Conservation (phyloP, 2,797 vertebrate species). For the Coregonus sp. region DNA sequence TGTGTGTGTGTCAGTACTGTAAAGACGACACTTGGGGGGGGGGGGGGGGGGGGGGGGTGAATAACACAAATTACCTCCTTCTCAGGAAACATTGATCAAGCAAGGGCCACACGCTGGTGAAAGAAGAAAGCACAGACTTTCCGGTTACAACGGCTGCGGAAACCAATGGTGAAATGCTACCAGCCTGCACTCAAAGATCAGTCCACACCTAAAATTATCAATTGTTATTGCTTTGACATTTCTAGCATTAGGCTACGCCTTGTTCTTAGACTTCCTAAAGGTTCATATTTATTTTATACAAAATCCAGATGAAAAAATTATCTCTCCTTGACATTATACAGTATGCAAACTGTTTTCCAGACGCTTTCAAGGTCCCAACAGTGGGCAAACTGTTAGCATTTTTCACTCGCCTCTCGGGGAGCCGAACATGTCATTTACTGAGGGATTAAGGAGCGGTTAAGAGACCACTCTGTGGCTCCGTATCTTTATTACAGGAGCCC, state of each 20-base stretch:
- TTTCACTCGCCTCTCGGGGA: slow-evolving; percentile 53
- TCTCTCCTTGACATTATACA: slow-evolving; percentile 15
- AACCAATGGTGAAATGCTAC: not conserved
- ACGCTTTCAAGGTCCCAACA: slow-evolving; percentile 38
- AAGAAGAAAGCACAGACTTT: slow-evolving; percentile 48
- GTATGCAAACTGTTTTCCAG: slow-evolving; percentile 15
- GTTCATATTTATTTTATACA: not conserved
- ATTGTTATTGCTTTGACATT: not conserved
- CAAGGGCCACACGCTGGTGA: slow-evolving; percentile 47
- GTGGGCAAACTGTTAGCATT: slow-evolving; percentile 47
- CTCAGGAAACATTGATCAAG: slow-evolving; percentile 52
- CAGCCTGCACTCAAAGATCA: not conserved
- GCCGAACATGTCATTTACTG: slow-evolving; percentile 51
- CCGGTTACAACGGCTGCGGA: slow-evolving; percentile 11
- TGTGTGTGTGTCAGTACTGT: not conserved
- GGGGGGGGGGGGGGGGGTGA: not conserved
- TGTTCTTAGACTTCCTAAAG: not conserved
- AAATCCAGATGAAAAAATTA: not conserved
- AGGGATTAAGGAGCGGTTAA: slow-evolving; percentile 68
- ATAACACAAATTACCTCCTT: slow-evolving; percentile 8
- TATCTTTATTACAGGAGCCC: slow-evolving; percentile 63
- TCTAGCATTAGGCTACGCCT: not conserved
- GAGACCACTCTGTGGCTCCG: slow-evolving; percentile 46
- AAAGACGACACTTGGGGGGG: slow-evolving; percentile 27
- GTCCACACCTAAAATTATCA: not conserved